phyloP scores from a whole-genome alignment of 1,140 invertebrate species.

The Drosophila virilis region DNA sequence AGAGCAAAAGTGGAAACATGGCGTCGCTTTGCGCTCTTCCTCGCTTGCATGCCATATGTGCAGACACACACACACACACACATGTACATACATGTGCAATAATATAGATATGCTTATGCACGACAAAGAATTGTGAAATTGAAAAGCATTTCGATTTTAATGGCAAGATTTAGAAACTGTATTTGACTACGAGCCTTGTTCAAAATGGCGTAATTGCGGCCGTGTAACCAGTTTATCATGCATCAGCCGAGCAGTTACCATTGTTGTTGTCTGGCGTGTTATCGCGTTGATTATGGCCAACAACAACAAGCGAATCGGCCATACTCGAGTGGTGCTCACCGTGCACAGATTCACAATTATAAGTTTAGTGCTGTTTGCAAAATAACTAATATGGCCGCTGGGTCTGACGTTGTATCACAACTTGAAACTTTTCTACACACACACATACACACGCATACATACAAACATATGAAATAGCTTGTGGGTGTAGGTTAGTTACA shows the following conservation, averaged over 20 bases:
- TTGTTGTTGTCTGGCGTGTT: constrained; percentile 29
- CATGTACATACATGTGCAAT: constrained; percentile 1
- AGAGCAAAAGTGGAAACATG: constrained; percentile 40
- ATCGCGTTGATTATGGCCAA: constrained; percentile 39
- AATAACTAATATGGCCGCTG: constrained; percentile 57
- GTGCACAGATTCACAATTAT: constrained; percentile 53
- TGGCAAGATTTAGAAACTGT: constrained; percentile 4
- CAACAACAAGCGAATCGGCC: constrained; percentile 8
- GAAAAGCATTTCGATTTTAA: constrained; percentile 7
- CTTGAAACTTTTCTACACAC: neutral
- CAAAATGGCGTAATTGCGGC: constrained; percentile 13
- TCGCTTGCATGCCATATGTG: constrained; percentile 17
- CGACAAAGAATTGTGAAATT: constrained; percentile 51
- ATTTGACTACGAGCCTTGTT: neutral
- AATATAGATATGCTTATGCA: constrained; percentile 4
- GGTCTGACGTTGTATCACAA: constrained; percentile 34
- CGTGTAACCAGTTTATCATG: constrained; percentile 25
- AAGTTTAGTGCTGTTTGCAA: constrained; percentile 51
- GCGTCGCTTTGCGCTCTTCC: constrained; percentile 25
- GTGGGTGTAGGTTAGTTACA: constrained; percentile 51
- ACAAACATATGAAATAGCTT: constrained; percentile 1
- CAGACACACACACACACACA: neutral
- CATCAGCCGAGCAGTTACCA: neutral
- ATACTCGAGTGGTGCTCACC: constrained; percentile 29
- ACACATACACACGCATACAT: neutral